These are phyloP conservation scores for Hydractinia echinata DNA, from an alignment of 30 jellyfish, hydroid and myxozoan genomes.

Conservation along the genomic window DNA sequence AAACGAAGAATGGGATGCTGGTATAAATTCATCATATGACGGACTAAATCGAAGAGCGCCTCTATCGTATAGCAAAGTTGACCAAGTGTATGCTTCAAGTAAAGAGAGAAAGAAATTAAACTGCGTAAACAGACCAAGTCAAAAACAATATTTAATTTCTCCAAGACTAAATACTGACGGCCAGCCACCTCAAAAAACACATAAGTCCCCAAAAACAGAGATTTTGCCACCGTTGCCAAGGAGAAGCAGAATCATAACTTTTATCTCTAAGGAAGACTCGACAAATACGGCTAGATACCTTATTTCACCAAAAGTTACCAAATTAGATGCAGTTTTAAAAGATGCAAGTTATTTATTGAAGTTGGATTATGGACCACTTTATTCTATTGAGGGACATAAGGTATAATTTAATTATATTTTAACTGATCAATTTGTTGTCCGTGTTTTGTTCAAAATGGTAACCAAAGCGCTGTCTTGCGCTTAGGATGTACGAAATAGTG, in stretches of 20 bases:
- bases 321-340: constrained; percentile 21
- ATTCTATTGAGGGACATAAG: no score
- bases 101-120: not conserved
- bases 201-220: constrained; percentile 3
- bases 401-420: no score
- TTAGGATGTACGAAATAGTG: no score
- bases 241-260: constrained; percentile 49
- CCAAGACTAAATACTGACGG: not conserved
- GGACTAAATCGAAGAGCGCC: constrained; percentile 68
- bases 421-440: no score
- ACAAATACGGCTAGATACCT: constrained; percentile 48
- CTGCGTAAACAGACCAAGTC: constrained; percentile 3
- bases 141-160: constrained; percentile 15
- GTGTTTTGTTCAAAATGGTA: no score
- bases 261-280: constrained; percentile 55
- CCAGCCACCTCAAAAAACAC: constrained; percentile 2
- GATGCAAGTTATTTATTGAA: no score
- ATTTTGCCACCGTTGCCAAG: constrained; percentile 39
- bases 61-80: constrained; percentile 63
- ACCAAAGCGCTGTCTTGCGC: no score
- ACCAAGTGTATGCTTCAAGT: constrained; percentile 57
- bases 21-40: constrained; percentile 47
- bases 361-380: no score
- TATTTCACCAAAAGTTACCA: constrained; percentile 44
- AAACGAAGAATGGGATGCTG: constrained; percentile 46